Evolutionary conservation across 2,113 vertebrate genomes (phyloP).

Genomic region (Carollia perspicillata): DNA sequence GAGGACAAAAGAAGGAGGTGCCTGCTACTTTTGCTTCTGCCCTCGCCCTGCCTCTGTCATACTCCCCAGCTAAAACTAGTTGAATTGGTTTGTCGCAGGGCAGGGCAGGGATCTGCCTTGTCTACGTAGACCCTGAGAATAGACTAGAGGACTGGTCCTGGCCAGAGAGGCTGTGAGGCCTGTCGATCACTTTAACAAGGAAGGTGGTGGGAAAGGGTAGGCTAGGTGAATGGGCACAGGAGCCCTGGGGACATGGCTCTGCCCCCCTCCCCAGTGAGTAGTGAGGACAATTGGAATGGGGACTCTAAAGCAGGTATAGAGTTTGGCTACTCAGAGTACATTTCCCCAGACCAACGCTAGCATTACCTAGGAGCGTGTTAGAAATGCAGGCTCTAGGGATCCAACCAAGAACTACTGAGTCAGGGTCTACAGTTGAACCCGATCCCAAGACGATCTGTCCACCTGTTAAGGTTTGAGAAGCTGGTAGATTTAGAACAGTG

Average conservation of each 20-base stretch:
- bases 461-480: background rate
- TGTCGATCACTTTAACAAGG: background rate
- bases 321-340: background rate
- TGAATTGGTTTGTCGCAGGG: background rate
- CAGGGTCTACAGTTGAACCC: background rate
- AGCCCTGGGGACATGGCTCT: background rate
- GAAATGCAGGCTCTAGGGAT: background rate
- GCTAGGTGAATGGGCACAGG: background rate
- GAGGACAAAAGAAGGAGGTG: background rate
- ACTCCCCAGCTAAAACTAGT: background rate
- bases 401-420: background rate
- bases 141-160: background rate
- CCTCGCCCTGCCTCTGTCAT: background rate
- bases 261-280: background rate
- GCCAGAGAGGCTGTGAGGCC: background rate
- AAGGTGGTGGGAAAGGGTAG: background rate
- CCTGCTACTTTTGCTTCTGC: background rate
- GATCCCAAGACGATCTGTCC: rapidly evolving
- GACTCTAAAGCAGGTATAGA: background rate
- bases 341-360: background rate
- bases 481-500: background rate
- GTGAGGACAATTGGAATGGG: background rate
- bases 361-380: background rate
- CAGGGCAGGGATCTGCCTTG: background rate
- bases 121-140: background rate